phyloP scores from a whole-genome alignment of 2,888 invertebrate genomes.

The Xestobium rufovillosum region DNA sequence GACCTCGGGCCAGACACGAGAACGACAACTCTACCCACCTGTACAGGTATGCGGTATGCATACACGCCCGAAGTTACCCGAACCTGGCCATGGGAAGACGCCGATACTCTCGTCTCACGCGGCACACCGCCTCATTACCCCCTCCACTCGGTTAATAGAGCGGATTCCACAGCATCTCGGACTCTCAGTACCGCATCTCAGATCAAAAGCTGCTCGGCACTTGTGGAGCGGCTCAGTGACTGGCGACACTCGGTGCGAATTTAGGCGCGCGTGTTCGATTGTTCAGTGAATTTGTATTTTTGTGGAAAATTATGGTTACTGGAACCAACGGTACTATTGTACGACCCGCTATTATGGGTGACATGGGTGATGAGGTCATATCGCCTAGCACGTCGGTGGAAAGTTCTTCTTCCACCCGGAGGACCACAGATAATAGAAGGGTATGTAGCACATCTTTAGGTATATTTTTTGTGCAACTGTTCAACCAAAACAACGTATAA shows the following conservation, averaged over 20 bases:
- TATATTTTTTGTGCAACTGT: conserved; percentile 3
- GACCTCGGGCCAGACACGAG: conserved; percentile 20
- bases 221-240: too few relatives aligned
- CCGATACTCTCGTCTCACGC: conserved; percentile 31
- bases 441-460: too few relatives aligned
- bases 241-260: too few relatives aligned
- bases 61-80: conserved; percentile 24
- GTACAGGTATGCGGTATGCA: conserved; percentile 3
- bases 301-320: too few relatives aligned
- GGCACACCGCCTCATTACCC: conserved; percentile 3
- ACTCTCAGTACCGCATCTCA: too few relatives aligned
- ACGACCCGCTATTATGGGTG: too few relatives aligned
- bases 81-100: conserved; percentile 34
- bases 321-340: not conserved
- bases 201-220: too few relatives aligned
- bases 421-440: conserved; percentile 33
- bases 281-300: too few relatives aligned
- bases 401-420: conserved; percentile 16
- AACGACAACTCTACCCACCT: conserved; percentile 3
- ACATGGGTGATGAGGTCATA: not conserved
- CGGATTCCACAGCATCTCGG: conserved; percentile 2
- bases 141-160: not conserved
- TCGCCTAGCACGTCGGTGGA: conserved; percentile 9
- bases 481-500: not conserved
- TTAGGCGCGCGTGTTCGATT: too few relatives aligned